These are phyloP conservation scores for Tragelaphus oryx DNA, from an alignment of 2,797 vertebrate species.

Conservation along the genomic window DNA sequence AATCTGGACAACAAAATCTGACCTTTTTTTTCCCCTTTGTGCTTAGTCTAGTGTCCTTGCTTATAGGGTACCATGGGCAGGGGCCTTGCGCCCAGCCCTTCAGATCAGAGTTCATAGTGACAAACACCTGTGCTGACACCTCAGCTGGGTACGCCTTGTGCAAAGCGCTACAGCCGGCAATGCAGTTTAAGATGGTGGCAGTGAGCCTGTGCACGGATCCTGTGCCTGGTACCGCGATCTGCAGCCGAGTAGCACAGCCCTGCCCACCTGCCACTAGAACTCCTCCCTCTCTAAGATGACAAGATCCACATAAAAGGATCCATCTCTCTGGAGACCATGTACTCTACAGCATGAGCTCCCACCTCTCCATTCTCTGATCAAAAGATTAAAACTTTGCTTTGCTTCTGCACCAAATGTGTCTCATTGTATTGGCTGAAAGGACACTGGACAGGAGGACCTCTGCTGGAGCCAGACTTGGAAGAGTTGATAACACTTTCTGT, in stretches of 20 bases:
- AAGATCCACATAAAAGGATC: neutral
- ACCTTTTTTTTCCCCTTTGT: neutral
- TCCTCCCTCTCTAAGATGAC: neutral
- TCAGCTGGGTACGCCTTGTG: neutral
- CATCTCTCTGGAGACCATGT: neutral
- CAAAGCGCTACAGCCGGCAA: neutral
- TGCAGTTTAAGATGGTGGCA: neutral
- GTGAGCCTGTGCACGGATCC: neutral
- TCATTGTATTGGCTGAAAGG: neutral
- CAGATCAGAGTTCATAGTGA: neutral
- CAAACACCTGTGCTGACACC: neutral
- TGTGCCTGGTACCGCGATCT: no score
- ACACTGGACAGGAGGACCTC: neutral
- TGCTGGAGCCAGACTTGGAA: neutral
- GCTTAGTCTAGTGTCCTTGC: neutral
- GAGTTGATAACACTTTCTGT: neutral
- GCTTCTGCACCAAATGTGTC: neutral
- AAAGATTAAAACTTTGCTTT: neutral
- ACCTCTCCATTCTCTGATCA: neutral
- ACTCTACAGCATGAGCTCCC: neutral
- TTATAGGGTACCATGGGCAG: neutral
- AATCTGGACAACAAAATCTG: neutral
- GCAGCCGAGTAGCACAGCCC: neutral
- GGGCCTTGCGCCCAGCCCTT: neutral
- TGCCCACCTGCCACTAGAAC: neutral